Percentiles rank a stretch among this genome's conserved stretches.
These are phyloP conservation scores for Himalopsyche japonica DNA, from an alignment of 2,888 invertebrate species.

Conservation along the genomic window DNA sequence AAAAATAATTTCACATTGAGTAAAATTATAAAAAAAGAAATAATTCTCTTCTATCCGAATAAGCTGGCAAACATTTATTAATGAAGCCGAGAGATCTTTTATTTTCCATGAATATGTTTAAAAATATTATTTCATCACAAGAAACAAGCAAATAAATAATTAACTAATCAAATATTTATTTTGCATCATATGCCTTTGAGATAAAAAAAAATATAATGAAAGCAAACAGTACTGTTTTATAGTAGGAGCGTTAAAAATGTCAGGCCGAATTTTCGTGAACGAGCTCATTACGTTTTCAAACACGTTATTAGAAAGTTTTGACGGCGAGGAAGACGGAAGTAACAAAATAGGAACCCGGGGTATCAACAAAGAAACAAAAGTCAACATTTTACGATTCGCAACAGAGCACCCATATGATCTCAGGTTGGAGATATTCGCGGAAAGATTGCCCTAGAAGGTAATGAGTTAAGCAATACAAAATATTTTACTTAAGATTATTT, in stretches of 20 bases:
- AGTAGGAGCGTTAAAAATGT: not conserved
- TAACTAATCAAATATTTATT: not conserved
- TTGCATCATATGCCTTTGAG: not conserved
- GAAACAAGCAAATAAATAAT: not conserved
- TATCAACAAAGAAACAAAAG: not conserved
- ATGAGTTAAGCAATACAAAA: not conserved
- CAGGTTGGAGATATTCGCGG: not conserved
- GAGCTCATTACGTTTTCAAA: conserved; percentile 12
- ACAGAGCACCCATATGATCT: not conserved
- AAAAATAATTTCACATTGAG: no score
- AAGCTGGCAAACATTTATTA: not conserved
- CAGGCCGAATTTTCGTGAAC: not conserved
- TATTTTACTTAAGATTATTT: no score
- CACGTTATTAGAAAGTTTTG: conserved; percentile 11
- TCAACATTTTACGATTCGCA: conserved; percentile 1
- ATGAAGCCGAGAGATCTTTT: not conserved
- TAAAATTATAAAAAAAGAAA: no score
- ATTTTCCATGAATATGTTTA: not conserved
- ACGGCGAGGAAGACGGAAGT: not conserved
- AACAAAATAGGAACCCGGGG: not conserved
- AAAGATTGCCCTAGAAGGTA: not conserved
- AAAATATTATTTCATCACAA: not conserved
- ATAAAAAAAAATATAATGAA: not conserved
- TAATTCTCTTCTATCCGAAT: no score
- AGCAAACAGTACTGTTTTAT: not conserved